A percentile compares a stretch with the other conserved stretches of the same genome.
Conservation (phyloP, 2,113 vertebrate genomes). For the Melospiza melodia region DNA sequence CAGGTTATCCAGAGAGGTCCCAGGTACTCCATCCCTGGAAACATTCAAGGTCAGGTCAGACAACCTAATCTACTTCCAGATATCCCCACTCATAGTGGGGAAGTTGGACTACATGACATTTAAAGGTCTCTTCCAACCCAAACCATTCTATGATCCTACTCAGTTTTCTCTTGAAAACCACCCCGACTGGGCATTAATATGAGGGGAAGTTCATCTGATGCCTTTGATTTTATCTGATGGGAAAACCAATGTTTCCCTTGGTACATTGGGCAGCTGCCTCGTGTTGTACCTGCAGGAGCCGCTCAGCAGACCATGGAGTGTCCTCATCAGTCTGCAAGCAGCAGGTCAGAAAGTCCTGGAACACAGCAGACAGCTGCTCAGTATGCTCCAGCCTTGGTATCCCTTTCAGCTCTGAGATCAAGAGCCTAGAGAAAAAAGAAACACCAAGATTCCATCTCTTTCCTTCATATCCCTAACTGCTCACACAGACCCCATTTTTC, state of each 20-base stretch:
- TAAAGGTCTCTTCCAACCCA: not conserved
- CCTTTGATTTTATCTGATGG: not conserved
- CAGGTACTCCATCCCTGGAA: not conserved
- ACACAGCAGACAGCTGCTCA: constrained; percentile 87
- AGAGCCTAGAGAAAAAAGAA: constrained; percentile 78
- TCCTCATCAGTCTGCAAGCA: constrained; percentile 95
- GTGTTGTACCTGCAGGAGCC: constrained; percentile 88
- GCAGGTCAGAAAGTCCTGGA: constrained; percentile 92
- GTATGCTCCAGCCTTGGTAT: constrained; percentile 91
- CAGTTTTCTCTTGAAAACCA: not conserved
- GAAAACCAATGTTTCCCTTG: not conserved
- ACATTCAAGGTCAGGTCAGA: not conserved
- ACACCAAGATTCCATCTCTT: not conserved
- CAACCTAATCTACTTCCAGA: not conserved
- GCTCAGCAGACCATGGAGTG: constrained; percentile 90
- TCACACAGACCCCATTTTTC: fast-evolving
- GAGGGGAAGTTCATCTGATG: not conserved
- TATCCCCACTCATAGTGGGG: too few species aligned
- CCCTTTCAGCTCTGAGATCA: constrained; percentile 90
- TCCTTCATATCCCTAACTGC: not conserved
- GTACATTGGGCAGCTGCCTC: not conserved
- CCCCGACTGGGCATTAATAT: not conserved
- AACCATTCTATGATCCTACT: not conserved
- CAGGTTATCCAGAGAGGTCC: not conserved
- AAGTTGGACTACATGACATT: not conserved